Conservation (phyloP, 1,140 invertebrate genomes). For the Muscidifurax raptorellus region DNA sequence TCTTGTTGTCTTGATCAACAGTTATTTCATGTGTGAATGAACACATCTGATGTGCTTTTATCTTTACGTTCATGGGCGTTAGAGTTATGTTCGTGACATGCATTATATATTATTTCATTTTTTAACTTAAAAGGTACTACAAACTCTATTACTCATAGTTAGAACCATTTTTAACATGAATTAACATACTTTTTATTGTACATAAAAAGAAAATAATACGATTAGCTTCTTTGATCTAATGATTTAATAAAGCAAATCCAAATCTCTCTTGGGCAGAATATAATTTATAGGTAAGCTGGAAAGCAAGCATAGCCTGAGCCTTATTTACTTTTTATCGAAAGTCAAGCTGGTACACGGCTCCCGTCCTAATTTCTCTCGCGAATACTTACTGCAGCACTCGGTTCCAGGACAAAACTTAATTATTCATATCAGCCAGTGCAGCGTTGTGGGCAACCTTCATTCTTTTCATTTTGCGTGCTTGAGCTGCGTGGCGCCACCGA, state of each 20-base stretch:
- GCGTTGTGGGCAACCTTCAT: slow-evolving; percentile 13
- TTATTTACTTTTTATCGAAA: slow-evolving; percentile 23
- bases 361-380: neutral
- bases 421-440: slow-evolving; percentile 4
- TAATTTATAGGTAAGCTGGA: neutral
- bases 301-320: neutral
- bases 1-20: neutral
- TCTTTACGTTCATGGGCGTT: neutral
- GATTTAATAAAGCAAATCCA: too few species aligned
- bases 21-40: neutral
- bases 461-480: slow-evolving; percentile 16
- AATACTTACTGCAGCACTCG: neutral
- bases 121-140: too few species aligned
- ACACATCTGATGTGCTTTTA: neutral
- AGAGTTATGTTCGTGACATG: too few species aligned
- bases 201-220: too few species aligned
- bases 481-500: neutral
- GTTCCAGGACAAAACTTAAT: slow-evolving; percentile 21
- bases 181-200: too few species aligned
- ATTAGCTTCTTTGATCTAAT: too few species aligned
- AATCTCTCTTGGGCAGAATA: too few species aligned
- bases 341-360: neutral
- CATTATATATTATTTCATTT: too few species aligned
- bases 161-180: too few species aligned
- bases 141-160: too few species aligned